Evolutionary conservation across 2,113 vertebrate species (phyloP).

Genomic region (Colossoma macropomum): DNA sequence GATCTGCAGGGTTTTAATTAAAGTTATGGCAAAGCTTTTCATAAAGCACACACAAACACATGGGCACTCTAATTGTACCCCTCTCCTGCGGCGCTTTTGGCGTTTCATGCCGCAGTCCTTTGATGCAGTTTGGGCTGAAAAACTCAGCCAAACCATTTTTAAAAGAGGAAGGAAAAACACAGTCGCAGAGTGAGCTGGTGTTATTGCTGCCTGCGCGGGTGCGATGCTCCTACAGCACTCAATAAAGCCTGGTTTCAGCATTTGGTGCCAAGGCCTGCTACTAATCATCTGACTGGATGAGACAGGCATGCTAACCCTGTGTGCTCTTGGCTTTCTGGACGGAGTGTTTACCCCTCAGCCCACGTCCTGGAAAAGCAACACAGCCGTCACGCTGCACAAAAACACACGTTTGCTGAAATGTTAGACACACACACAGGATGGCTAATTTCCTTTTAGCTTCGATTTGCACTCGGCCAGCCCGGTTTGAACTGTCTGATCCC

Average conservation of each 20-base stretch:
- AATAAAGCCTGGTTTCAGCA: slow-evolving; percentile 65
- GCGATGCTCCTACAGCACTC: slow-evolving; percentile 51
- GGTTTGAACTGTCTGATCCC: too few relatives aligned
- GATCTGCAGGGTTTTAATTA: slow-evolving; percentile 12
- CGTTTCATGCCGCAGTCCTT: slow-evolving; percentile 35
- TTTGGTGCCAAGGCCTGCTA: slow-evolving; percentile 63
- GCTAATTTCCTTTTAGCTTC: slow-evolving; percentile 24
- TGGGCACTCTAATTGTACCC: background rate
- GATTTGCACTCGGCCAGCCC: too few relatives aligned
- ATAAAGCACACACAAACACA: background rate
- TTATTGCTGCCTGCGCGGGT: slow-evolving; percentile 60
- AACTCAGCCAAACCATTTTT: slow-evolving; percentile 25
- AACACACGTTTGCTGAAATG: slow-evolving; percentile 60
- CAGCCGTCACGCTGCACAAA: slow-evolving; percentile 46
- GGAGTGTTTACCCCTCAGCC: slow-evolving; percentile 67
- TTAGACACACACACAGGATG: slow-evolving; percentile 55
- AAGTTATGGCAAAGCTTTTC: background rate
- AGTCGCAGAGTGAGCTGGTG: slow-evolving; percentile 57
- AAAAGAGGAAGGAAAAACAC: slow-evolving; percentile 27
- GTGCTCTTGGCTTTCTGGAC: background rate
- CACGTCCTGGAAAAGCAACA: slow-evolving; percentile 67
- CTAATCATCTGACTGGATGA: slow-evolving; percentile 70
- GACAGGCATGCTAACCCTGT: slow-evolving; percentile 61
- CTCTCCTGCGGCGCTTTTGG: background rate
- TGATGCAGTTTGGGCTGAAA: slow-evolving; percentile 27